Percentiles rank a stretch among this genome's conserved stretches.
phyloP scores from a whole-genome alignment of 1,140 invertebrate genomes.

The Atopsyche davidsoni region DNA sequence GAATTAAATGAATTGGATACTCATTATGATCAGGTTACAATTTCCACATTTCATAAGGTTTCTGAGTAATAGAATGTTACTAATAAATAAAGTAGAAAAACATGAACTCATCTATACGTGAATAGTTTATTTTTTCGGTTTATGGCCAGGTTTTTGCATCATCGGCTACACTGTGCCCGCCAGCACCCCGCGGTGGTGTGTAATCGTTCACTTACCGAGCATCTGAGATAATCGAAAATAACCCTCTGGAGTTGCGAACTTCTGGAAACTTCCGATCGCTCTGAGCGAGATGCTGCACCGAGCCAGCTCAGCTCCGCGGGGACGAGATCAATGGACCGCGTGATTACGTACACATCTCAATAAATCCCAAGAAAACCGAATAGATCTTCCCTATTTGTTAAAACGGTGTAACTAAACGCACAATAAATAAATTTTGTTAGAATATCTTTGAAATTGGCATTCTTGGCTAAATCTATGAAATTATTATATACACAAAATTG shows the following conservation, averaged over 20 bases:
- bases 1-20: no score
- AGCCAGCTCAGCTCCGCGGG: no score
- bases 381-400: slow-evolving; percentile 5
- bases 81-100: no score
- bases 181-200: neutral
- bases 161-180: slow-evolving; percentile 10
- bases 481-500: no score
- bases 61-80: no score
- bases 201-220: slow-evolving; percentile 17
- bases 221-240: slow-evolving; percentile 24
- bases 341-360: slow-evolving; percentile 7
- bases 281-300: neutral
- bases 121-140: slow-evolving; percentile 9
- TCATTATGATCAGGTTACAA: no score
- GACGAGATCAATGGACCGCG: slow-evolving; percentile 10
- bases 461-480: no score
- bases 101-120: no score
- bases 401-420: no score
- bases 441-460: no score
- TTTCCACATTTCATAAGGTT: no score
- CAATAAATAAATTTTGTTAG: no score
- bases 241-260: slow-evolving; percentile 15
- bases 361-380: slow-evolving; percentile 5
- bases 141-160: slow-evolving; percentile 9
- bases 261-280: slow-evolving; percentile 2